phyloP scores from a whole-genome alignment of 2,797 vertebrate species.

The Microhierax caerulescens region DNA sequence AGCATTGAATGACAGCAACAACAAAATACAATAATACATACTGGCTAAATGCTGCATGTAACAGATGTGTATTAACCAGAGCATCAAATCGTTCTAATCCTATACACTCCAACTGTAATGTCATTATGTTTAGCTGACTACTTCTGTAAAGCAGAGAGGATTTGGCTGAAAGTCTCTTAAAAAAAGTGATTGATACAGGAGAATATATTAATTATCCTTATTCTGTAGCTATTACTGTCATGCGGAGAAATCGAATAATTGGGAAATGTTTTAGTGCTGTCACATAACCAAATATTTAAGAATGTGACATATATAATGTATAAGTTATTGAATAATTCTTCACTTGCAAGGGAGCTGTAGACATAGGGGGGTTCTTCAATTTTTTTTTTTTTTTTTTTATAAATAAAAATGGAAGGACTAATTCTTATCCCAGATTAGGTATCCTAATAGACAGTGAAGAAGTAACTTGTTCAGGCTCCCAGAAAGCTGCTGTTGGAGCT shows the following conservation, averaged over 20 bases:
- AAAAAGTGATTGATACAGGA: neutral
- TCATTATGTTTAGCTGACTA: neutral
- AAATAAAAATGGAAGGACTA: neutral
- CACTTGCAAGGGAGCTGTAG: neutral
- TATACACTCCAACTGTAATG: neutral
- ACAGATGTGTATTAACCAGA: neutral
- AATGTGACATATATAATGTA: neutral
- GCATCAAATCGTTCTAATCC: constrained; percentile 6
- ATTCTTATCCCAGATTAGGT: neutral
- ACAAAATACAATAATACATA: neutral
- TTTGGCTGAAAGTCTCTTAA: neutral
- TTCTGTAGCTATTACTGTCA: neutral
- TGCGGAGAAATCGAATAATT: neutral
- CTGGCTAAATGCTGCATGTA: neutral
- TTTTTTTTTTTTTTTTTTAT: neutral
- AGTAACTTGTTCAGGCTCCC: neutral
- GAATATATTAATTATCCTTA: neutral
- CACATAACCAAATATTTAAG: neutral
- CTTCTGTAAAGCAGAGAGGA: neutral
- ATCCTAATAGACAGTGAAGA: neutral
- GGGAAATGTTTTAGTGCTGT: neutral
- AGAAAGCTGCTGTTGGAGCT: neutral
- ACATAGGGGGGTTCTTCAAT: neutral
- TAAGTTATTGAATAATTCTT: neutral
- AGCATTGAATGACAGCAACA: neutral